Base-by-base conservation (phyloP, 2,113 vertebrate genomes). In the Bos javanicus region DNA sequence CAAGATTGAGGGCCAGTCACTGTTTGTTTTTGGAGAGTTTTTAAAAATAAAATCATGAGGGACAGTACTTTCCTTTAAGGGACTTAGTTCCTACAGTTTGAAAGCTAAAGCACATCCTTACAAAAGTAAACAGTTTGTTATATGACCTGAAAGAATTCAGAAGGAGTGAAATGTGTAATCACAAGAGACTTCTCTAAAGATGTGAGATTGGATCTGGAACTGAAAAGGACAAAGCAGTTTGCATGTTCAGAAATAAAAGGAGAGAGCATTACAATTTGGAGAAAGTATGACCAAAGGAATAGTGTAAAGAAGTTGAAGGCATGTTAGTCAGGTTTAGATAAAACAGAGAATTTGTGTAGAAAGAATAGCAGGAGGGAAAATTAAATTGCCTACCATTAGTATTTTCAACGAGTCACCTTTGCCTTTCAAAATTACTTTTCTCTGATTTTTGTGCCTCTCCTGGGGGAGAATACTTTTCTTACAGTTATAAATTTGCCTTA, bases 331-430 rank as follows among this genome's bases (percentile, higher is more conserved):
- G 67, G 46, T n/a, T 60, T 83, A 52, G 84, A 50, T 23, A 87
- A 91, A 89, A 36, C 46, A 88, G 59, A 88, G 52, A 92, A 28
- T 80, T 28, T 88, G 7, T 52, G 23, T 43, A 74, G 86, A 85
- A 85, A 92, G 33, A 83, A 78, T 76, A 89, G 46, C 39, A 95
- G 33, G 57, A 84, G 4, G 16, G 36, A 52, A 82, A 46, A 88
- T 30, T 88, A 5, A 50, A 4, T 96, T 88, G 21, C 23, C 46
- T 48, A 25, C 26, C 19, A 8, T 78, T 91, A 50, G 13, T 93
- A 81, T 93, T 94, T 97, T 87, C 96, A 93, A 64, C 54, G 76
- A 87, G 60, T 90, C 50, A 67, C 16, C 9, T 94, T 97, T 88
- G 62, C 54, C 59, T 82, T 54, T 78, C 21, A 28, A 91, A 54